Evolutionary conservation across 2,113 vertebrate species (phyloP), one percentile per base, ranked within the genome.

Genomic region (Toxotes jaculatrix): DNA sequence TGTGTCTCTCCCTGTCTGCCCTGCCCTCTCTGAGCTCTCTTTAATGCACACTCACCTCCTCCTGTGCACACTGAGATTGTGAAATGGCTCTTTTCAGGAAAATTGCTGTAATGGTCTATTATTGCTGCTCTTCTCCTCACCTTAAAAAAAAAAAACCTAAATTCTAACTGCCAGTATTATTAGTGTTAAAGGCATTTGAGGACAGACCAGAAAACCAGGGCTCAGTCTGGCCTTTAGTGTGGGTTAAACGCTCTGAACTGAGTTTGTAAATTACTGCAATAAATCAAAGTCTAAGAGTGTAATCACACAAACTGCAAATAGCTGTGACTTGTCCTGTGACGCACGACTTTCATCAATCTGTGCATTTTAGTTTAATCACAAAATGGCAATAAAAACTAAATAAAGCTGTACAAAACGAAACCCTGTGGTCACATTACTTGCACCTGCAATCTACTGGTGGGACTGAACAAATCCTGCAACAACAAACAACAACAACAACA

Each of bases 101-200:
- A 84, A 90, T 92, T 87, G 85, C 83, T 65, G 75, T 87, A 89
- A 85, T 88, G 85, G 82, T 63, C 92, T 83, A 64, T 86, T 89
- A 91, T 88, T 74, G 55, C 85, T 72, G 72, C 82, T 83, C 79
- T 85, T 82, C 83, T 63, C 51, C 31, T 79, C 56, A 61, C 76
- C 60, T 77, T 56, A 43, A 87, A 84, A 82, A 82, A 71, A 13
- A 17, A 47, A 47, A 47, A 47, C 12, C 67, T 51, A 60, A 73
- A 88, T 65, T 83, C 76, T 63, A 75, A 75, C 87, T 71, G 79
- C 69, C 67, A 68, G 72, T 81, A 73, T 86, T 83, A 88, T 87
- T 88, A 83, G 73, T 17, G 67, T 80, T 80, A 82, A 81, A 80
- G 74, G 81, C 70, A 87, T 84, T 66, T 76, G 55, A 87, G 78